Conservation (phyloP, 2,113 vertebrate genomes). For the Halcyon malimbica region DNA sequence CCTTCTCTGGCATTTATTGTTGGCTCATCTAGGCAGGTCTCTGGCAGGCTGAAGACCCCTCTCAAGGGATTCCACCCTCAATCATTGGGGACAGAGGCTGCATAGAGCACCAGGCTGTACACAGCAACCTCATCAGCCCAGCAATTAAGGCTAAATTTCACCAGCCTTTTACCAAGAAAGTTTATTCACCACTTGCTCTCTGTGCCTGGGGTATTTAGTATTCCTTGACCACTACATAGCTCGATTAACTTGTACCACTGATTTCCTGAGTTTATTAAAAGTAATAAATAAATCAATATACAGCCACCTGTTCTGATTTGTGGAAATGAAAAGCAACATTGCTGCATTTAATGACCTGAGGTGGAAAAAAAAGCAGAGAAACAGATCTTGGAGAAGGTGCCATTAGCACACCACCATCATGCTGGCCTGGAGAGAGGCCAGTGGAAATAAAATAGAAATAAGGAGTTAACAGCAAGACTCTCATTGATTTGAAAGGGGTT, state of each 20-base stretch:
- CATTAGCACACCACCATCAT: not conserved
- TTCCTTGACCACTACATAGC: not conserved
- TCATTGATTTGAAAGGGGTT: not conserved
- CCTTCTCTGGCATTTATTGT: not conserved
- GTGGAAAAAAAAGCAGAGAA: not conserved
- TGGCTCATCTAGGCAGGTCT: not conserved
- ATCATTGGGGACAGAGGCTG: not conserved
- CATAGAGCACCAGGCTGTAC: not conserved
- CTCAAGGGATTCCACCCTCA: not conserved
- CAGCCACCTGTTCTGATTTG: not conserved
- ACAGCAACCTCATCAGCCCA: not conserved
- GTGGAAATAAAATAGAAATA: not conserved
- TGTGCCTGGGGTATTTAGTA: not conserved
- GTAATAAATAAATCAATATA: not conserved
- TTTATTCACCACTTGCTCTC: not conserved
- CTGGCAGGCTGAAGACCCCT: not conserved
- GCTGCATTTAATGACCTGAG: not conserved
- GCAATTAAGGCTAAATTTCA: not conserved
- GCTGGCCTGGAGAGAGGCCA: not conserved
- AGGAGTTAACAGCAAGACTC: not conserved
- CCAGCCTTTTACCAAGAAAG: not conserved
- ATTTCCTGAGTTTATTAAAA: not conserved
- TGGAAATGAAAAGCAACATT: not conserved
- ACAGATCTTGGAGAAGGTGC: not conserved
- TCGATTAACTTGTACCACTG: not conserved